Conservation (phyloP, 2,113 vertebrate species). For the Mesoclemmys tuberculata region DNA sequence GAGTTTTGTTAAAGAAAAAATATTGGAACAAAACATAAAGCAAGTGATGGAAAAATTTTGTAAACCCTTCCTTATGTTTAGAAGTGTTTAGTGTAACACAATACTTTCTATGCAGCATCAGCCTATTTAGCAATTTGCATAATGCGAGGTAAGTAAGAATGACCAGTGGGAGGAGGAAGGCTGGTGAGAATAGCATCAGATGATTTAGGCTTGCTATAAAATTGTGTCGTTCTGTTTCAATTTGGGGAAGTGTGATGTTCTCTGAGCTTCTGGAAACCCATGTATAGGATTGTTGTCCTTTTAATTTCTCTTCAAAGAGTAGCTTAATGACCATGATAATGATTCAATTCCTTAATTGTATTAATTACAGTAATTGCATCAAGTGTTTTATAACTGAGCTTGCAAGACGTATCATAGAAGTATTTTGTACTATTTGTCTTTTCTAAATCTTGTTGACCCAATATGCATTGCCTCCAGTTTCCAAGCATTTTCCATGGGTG, state of each 20-base stretch:
- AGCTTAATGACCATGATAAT: neutral
- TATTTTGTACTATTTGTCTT: neutral
- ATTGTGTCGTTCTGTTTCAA: neutral
- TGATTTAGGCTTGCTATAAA: neutral
- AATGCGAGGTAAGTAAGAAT: conserved; percentile 12
- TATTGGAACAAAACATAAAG: neutral
- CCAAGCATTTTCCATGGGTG: neutral
- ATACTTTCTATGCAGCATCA: neutral
- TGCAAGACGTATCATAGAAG: neutral
- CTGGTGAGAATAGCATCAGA: neutral
- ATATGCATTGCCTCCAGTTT: neutral
- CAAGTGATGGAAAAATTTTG: neutral
- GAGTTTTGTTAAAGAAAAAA: neutral
- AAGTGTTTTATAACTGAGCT: neutral
- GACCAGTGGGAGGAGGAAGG: neutral
- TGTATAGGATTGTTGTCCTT: neutral
- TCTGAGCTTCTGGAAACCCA: neutral
- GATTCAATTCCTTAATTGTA: neutral
- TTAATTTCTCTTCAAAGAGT: neutral
- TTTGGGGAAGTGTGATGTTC: neutral
- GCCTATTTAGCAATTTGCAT: neutral
- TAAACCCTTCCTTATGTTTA: neutral
- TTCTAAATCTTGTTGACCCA: neutral
- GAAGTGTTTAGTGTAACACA: neutral
- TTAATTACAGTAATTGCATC: neutral